Percentiles rank a stretch among this genome's conserved stretches.
These are phyloP conservation scores for Anser brachyrhynchus DNA, from an alignment of 2,113 vertebrate species.

Conservation along the genomic window DNA sequence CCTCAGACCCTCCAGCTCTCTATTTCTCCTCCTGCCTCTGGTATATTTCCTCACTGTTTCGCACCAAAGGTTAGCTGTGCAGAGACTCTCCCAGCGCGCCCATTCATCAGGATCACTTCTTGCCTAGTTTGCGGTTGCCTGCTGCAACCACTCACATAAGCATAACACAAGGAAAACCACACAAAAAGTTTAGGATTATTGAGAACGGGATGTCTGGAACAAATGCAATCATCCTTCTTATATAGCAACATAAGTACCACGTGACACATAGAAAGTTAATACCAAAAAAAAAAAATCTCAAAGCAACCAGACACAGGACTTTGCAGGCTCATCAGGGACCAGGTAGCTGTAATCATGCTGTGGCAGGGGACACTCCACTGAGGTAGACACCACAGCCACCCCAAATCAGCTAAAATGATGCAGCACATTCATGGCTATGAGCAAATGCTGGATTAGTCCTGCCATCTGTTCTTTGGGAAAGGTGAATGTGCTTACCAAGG, in stretches of 20 bases:
- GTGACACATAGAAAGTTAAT: background rate
- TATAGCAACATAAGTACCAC: background rate
- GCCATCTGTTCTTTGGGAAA: background rate
- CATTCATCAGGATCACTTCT: background rate
- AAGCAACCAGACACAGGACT: background rate
- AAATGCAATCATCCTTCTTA: background rate
- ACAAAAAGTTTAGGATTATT: background rate
- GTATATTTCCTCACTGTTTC: fast-evolving
- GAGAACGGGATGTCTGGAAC: background rate
- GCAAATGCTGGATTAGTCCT: background rate
- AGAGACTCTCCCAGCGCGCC: background rate
- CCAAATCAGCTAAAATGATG: background rate
- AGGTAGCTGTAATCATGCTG: fast-evolving
- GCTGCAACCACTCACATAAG: background rate
- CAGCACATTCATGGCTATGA: background rate
- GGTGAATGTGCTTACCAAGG: background rate
- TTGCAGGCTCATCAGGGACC: background rate
- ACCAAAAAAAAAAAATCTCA: background rate
- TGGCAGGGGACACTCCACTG: background rate
- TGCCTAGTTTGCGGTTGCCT: background rate
- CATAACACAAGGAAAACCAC: background rate
- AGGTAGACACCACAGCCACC: background rate
- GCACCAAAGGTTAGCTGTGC: background rate
- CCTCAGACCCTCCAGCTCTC: background rate
- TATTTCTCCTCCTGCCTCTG: background rate